Base-by-base conservation (phyloP, 2,888 invertebrate genomes). In the Drosophila melanosoma region DNA sequence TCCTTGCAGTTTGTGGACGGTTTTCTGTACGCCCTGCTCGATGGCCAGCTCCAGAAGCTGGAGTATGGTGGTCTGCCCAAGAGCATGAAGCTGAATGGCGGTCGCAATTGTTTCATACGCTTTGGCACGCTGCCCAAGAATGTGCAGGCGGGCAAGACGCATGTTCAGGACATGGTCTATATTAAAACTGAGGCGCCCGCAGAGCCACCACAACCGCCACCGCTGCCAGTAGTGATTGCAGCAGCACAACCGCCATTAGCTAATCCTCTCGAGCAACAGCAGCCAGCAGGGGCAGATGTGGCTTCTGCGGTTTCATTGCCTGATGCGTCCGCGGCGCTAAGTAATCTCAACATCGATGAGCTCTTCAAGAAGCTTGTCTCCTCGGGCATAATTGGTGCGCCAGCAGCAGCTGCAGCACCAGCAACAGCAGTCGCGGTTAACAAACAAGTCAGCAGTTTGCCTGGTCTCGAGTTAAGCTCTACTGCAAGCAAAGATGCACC, bases 1-100 rank as follows among this genome's bases (percentile, higher is more conserved):
- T 96, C 96, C 0, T 93, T 98, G 26, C 95, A 97, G 83, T 98
- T 98, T 91, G 96, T 96, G 32, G 97, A 98, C 90, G 94, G 96
- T 3, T 93, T 98, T 45, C 94, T 95, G 83, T 96, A 96, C 12
- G 96, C 97, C 0, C 93, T 97, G 58, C 95, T 98, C 63, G 97
- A 98, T 90, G 97, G 96, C 54, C 95, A 95, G 82, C 95, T 96
- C 1, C 96, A 96, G 86, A 95, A 95, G 90, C 95, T 97, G 2
- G 96, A 97, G 88, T 98, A 96, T 91, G 98, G 97, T 29, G 97
- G 97, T 38, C 93, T 97, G 65, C 97, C 98, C 0, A 96, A 96
- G 90, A 96, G 97, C 4, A 95, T 97, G 67, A 94, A 95, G 63
- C 94, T 97, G 2, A 95, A 95, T n/a, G 84, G 84, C 6, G 96